Base-by-base conservation (phyloP, 2,888 invertebrate species). In the Ormyrus rosae region DNA sequence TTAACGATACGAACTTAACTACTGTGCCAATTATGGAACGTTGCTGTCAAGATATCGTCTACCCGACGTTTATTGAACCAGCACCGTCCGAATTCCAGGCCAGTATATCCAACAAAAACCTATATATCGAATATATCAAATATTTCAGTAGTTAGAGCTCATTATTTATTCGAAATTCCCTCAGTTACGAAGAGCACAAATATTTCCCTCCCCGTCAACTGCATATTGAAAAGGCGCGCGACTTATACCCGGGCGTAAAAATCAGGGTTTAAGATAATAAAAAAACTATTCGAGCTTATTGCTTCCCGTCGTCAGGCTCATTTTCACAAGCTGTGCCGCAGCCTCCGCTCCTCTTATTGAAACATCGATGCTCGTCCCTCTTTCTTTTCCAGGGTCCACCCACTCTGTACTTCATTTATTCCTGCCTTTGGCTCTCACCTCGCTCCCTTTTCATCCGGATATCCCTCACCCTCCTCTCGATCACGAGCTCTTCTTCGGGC, bases 21-120 rank as follows among this genome's bases (percentile, higher is more conserved):
- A 81, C 75, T 55, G 75, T 74, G 80, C 80, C 82, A 78, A 74
- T 78, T 64, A 82, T 82, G 82, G 82, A 82, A 65, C 78, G 65
- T 53, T 82, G 82, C 77, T 82, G 82, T 75, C 77, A 78, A 60
- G 82, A 82, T 65, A 78, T 13, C 55, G 72, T 82, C 75, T 81
- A 81, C 58, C 78, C 82, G 46, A 80, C 82, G 13, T 81, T 63
- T 69, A 69, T 78, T 75, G 80, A 81, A 60, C 72, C 80, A 65
- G 75, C 68, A 51, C 72, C 76, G 55, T 64, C 67, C 67, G 80
- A 78, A 81, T 78, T 81, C 48, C 78, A 82, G 80, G 78, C 64
- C 60, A 82, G 82, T 78, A 78, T 68, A 5, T 55, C 11, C 34
- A 34, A 34, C 34, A 34, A 34, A 34, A 34, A 34, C 34, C 34